Base-by-base conservation (phyloP, 2,113 vertebrate genomes). In the Symphodus melops region DNA sequence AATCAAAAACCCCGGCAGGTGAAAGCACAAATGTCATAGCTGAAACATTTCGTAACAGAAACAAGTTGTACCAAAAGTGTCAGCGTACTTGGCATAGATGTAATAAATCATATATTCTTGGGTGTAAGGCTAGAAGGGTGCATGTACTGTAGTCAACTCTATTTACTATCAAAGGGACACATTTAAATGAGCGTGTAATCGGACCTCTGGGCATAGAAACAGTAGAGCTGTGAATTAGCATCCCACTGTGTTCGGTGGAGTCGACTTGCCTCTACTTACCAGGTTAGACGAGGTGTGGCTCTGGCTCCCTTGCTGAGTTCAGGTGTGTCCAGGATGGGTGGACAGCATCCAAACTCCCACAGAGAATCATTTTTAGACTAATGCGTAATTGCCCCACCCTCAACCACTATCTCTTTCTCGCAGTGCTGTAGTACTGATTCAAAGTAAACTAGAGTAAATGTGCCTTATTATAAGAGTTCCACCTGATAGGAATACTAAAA, bases 301-400 rank as follows among this genome's bases (percentile, higher is more conserved):
- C 49, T 20, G 4, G 78, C 59, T 68, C 56, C 63, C 79, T 66
- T 75, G 72, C 69, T 77, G 79, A 54, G 69, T 42, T 77, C 71
- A 85, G 79, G 79, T 83, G 77, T 83, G 76, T 82, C 59, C 70
- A 60, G 70, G 44, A 75, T 61, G 69, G 68, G 37, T 69, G 60
- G 60, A 76, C 28, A 25, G 46, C 46, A 48, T 46, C 65, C 42
- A 20, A 39, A 10, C 52, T 54, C 58, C 36, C 36, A 12, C 17
- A 19, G 9, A 33, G 61, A 67, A 25, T 9, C 55, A 58, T 20
- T 54, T 9, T 6, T 9, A 69, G 53, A 58, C n/a, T 33, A 57
- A 44, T 16, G n/a, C 11, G 42, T 28, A 6, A n/a, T 52, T 37
- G 0, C 37, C 19, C n/a, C 33, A 44, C 52, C n/a, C 25, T 44